These are phyloP conservation scores for Chymomyza fuscimana DNA, from an alignment of 2,888 invertebrate genomes.

Conservation along the genomic window DNA sequence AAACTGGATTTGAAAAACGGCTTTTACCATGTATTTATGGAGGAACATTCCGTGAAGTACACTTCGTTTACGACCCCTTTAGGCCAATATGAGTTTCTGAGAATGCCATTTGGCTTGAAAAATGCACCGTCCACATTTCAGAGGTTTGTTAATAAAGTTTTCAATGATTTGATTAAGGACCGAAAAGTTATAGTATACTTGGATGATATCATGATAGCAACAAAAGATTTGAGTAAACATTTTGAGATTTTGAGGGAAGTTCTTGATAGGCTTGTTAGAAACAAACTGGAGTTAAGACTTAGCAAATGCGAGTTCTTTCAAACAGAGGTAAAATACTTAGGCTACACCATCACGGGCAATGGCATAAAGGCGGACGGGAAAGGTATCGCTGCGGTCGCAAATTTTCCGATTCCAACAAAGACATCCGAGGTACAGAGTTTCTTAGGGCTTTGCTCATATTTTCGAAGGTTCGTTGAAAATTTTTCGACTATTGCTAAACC, in stretches of 20 bases:
- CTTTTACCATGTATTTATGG: not conserved
- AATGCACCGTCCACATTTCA: slow-evolving; percentile 40
- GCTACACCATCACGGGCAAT: no score
- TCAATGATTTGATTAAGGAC: slow-evolving; percentile 38
- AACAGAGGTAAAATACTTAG: slow-evolving; percentile 29
- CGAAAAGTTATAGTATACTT: no score
- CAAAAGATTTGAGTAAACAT: not conserved
- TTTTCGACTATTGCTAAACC: slow-evolving; percentile 57
- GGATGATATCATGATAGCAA: slow-evolving; percentile 52
- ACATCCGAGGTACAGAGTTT: not conserved
- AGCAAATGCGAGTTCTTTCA: slow-evolving; percentile 55
- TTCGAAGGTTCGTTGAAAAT: slow-evolving; percentile 59
- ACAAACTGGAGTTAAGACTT: slow-evolving; percentile 32
- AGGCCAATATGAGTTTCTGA: slow-evolving; percentile 38
- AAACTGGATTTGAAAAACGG: slow-evolving; percentile 14
- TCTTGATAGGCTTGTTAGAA: slow-evolving; percentile 35
- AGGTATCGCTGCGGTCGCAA: no score
- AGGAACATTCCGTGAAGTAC: not conserved
- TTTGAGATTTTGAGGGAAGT: no score
- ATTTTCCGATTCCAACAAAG: not conserved
- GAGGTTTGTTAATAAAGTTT: slow-evolving; percentile 35
- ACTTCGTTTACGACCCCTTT: slow-evolving; percentile 44
- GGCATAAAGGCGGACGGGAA: no score
- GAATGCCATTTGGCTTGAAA: slow-evolving; percentile 44
- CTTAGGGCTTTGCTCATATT: slow-evolving; percentile 26